Percentiles rank a stretch among this genome's conserved stretches.
phyloP scores from a whole-genome alignment of 2,797 vertebrate genomes.

The Catamblyrhynchus diadema region DNA sequence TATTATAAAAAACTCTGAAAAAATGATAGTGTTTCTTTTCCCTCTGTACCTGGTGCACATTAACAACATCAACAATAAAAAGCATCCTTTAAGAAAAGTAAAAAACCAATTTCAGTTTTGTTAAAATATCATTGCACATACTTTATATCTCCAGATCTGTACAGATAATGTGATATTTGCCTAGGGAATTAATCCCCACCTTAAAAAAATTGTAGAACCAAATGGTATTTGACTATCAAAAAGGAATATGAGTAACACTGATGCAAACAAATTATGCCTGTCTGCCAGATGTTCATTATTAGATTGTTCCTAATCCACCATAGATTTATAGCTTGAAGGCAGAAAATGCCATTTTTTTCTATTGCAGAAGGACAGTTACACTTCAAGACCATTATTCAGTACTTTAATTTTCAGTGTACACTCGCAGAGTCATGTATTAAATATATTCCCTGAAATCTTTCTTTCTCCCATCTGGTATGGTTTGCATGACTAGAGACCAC shows the following conservation, averaged over 20 bases:
- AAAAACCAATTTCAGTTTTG: neutral
- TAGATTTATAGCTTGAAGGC: neutral
- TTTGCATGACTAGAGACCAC: neutral
- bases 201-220: constrained; percentile 3
- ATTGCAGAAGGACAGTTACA: neutral
- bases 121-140: neutral
- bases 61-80: neutral
- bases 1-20: neutral
- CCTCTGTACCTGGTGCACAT: neutral
- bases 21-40: neutral
- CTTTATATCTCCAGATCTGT: neutral
- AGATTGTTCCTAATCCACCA: neutral
- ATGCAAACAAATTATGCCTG: neutral
- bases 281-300: neutral
- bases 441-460: neutral
- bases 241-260: neutral
- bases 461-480: neutral
- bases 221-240: neutral
- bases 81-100: neutral
- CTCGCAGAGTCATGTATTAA: neutral
- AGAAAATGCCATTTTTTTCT: neutral
- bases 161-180: neutral
- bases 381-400: constrained; percentile 9
- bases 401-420: neutral
- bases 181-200: neutral